These are phyloP conservation scores for Heliconius hermathena DNA, from an alignment of 1,140 invertebrate species.

Conservation along the genomic window DNA sequence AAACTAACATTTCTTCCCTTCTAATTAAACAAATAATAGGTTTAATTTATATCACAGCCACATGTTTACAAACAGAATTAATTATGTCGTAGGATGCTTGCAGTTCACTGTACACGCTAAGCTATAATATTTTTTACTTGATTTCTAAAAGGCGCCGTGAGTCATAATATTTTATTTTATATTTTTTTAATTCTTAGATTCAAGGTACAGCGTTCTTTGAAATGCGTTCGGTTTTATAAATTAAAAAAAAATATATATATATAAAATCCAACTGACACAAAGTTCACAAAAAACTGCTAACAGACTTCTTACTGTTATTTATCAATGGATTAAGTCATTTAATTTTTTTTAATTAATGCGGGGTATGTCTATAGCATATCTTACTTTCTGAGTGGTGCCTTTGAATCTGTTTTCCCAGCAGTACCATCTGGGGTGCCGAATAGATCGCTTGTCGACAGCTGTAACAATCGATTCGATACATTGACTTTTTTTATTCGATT, in stretches of 20 bases:
- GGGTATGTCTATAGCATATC: neutral
- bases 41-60: conserved; percentile 56
- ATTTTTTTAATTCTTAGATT: neutral
- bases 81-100: conserved; percentile 53
- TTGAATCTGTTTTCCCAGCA: conserved; percentile 43
- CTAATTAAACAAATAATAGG: conserved; percentile 67
- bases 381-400: neutral
- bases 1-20: conserved; percentile 20
- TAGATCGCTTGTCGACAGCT: conserved; percentile 63
- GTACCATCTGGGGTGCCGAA: conserved; percentile 64
- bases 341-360: too few species aligned
- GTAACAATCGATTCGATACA: conserved; percentile 68
- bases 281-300: too few species aligned
- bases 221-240: too few species aligned
- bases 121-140: neutral
- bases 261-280: too few species aligned
- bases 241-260: too few species aligned
- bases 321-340: too few species aligned
- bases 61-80: conserved; percentile 68
- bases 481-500: conserved; percentile 58
- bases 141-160: neutral
- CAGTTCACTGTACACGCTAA: neutral
- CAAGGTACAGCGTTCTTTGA: too few species aligned
- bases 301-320: too few species aligned
- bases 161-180: neutral